These are phyloP conservation scores for Tetramorium alpestre DNA, from an alignment of 1,140 invertebrate genomes.

Conservation along the genomic window DNA sequence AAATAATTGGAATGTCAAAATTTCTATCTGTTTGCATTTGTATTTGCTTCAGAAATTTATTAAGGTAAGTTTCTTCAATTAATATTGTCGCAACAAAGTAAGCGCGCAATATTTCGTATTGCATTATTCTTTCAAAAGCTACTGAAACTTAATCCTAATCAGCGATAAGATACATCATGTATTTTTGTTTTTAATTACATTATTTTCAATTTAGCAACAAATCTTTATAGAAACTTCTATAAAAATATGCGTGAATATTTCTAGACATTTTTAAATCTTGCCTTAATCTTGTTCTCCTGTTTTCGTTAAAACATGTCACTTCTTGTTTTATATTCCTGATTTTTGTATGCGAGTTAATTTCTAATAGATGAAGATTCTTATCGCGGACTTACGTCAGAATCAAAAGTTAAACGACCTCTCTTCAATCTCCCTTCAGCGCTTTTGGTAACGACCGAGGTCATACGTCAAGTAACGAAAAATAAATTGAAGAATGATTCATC, in stretches of 20 bases:
- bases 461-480: not conserved
- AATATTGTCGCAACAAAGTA: not conserved
- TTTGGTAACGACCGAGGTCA: not conserved
- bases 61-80: not conserved
- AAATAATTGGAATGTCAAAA: conserved; percentile 5
- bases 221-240: not conserved
- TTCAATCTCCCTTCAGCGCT: not conserved
- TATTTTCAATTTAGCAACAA: not conserved
- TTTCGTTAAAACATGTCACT: not conserved
- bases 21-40: conserved; percentile 7
- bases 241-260: not conserved
- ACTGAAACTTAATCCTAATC: not conserved
- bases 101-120: not conserved
- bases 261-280: not conserved
- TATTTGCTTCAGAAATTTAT: conserved; percentile 21
- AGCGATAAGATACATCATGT: not conserved
- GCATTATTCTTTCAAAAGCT: not conserved
- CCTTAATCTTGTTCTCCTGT: not conserved
- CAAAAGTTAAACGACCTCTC: not conserved
- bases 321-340: not conserved
- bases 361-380: not conserved
- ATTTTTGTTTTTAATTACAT: not conserved
- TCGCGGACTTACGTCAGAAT: not conserved
- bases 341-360: too few species aligned
- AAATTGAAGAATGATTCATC: conserved; percentile 9